These are phyloP conservation scores for Diarsia brunnea DNA, from an alignment of 2,888 invertebrate species.

Conservation along the genomic window DNA sequence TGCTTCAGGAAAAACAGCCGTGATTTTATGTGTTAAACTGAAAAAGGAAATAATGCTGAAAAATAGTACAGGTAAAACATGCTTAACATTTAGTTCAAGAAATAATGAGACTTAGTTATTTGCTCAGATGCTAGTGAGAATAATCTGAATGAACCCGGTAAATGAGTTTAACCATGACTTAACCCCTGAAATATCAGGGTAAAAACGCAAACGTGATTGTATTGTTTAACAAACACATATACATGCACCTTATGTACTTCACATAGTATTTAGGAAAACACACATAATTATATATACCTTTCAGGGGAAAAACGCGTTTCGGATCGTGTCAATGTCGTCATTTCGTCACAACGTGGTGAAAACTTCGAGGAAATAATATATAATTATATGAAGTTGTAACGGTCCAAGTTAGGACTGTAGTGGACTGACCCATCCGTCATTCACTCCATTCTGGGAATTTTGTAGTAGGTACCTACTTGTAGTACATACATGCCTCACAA, in stretches of 20 bases:
- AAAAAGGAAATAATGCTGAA: neutral
- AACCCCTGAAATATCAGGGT: neutral
- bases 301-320: neutral
- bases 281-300: neutral
- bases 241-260: neutral
- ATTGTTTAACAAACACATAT: neutral
- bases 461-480: neutral
- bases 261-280: neutral
- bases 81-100: neutral
- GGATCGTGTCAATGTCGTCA: neutral
- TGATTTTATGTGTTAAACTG: too few relatives aligned
- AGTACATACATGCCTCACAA: neutral
- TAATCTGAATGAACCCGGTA: neutral
- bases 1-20: too few relatives aligned
- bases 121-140: neutral
- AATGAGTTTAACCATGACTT: neutral
- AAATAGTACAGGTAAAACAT: neutral
- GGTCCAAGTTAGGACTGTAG: neutral
- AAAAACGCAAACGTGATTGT: neutral
- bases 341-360: conserved; percentile 10
- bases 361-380: conserved; percentile 23
- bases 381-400: neutral
- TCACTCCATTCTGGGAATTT: conserved; percentile 8
- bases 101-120: neutral
- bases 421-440: neutral